Conservation (phyloP, 30 jellyfish, hydroid and myxozoan species). For the Pseudorhiza aurosa region DNA sequence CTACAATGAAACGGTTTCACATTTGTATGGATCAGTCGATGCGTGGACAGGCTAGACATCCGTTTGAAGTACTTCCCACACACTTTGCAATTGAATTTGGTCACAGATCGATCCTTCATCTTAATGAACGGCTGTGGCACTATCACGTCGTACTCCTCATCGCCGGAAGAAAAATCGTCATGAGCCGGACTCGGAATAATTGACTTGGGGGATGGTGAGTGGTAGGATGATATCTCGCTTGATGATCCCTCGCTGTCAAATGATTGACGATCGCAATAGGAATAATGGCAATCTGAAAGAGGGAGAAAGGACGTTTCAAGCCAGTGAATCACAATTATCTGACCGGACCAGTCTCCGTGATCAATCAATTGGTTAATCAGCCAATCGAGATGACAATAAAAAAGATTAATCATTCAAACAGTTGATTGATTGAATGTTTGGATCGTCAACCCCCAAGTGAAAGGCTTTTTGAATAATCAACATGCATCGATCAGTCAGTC, state of each 20-base stretch:
- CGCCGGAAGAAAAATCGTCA: constrained; percentile 22
- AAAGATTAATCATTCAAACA: background rate
- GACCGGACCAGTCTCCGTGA: too few relatives aligned
- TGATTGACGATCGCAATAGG: background rate
- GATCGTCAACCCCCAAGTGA: too few relatives aligned
- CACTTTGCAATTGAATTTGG: constrained; percentile 71
- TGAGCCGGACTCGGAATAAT: constrained; percentile 23
- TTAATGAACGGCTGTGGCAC: constrained; percentile 62
- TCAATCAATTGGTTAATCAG: background rate
- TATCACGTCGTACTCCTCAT: constrained; percentile 65
- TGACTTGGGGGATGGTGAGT: constrained; percentile 22
- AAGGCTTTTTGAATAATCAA: too few relatives aligned
- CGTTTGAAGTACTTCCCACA: constrained; percentile 93
- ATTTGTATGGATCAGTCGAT: constrained; percentile 89
- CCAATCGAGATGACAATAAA: background rate
- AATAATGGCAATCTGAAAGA: constrained; percentile 18
- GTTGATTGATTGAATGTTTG: background rate
- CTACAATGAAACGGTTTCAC: constrained; percentile 93
- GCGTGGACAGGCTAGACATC: constrained; percentile 92
- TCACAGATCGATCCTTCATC: constrained; percentile 16
- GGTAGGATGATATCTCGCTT: constrained; percentile 44
- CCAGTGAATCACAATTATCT: background rate
- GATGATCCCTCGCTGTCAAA: constrained; percentile 48
- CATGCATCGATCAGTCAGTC: too few relatives aligned
- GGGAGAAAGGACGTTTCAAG: background rate